Evolutionary conservation across 2,113 vertebrate genomes (phyloP), one percentile per base, ranked within the genome.

Genomic region (Nibea albiflora): DNA sequence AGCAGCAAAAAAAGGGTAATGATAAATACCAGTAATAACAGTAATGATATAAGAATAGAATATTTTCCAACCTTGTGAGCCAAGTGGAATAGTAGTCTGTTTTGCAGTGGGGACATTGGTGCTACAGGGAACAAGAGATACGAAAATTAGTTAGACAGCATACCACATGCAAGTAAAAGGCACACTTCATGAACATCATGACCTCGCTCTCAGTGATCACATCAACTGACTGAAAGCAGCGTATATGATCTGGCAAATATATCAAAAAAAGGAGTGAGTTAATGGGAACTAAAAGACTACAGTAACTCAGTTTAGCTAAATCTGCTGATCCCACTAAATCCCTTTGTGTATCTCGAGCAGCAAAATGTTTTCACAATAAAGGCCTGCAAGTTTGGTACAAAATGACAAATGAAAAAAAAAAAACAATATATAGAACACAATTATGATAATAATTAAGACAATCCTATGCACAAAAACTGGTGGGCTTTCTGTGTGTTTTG

Each of bases 1-100:
- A 44, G 49, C 0, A 2, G 57, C 1, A 54, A 11, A 60, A n/a
- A n/a, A 63, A 49, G 12, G 3, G 2, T 11, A 60, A 28, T 31
- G 16, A 3, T 56, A 39, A 39, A 39, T 9, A 39, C 35, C 24
- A 26, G 24, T 26, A 26, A 26, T 20, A 14, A 35, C 1, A 64
- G 10, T 69, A 83, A 58, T 44, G 1, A 71, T 35, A 24, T 11
- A 15, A 22, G 17, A 49, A 49, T 15, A 49, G 24, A 1, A 52
- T 39, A 39, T 76, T 66, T 54, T 78, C 90, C 65, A 93, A 99
- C 98, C 98, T 99, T 99, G 89, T 99, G 97, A 64, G 98, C 98
- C 94, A 99, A 90, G 90, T 99, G 98, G 95, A 99, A 99, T 49
- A 98, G 95, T 20, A 99, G 95, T 35, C 98, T 96, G 89, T 99